These are phyloP conservation scores for Mormyrus proboscirostris DNA, from an alignment of 2,797 vertebrate genomes.

Conservation along the genomic window DNA sequence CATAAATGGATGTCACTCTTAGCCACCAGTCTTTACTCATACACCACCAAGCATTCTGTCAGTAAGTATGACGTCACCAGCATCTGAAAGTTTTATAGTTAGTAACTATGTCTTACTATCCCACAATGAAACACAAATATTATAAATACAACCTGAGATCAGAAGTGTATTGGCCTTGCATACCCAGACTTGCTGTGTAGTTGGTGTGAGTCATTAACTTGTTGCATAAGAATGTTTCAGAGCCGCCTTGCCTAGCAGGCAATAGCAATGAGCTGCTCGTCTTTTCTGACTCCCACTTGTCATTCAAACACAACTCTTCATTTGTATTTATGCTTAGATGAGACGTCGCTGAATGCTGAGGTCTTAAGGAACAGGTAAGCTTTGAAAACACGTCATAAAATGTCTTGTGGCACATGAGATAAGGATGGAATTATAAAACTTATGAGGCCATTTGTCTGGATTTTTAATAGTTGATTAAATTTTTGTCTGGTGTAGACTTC, in stretches of 20 bases:
- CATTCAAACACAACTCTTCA: conserved; percentile 1
- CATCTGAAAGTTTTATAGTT: background rate
- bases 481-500: background rate
- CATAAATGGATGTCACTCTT: background rate
- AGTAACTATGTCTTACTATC: background rate
- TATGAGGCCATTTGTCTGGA: background rate
- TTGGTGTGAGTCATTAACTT: background rate
- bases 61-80: background rate
- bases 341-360: background rate
- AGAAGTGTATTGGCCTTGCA: background rate
- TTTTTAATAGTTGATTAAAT: background rate
- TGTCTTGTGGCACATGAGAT: background rate
- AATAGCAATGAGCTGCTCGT: background rate
- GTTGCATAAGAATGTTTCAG: conserved; percentile 12
- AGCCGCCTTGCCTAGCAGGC: conserved; percentile 3
- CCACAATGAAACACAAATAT: background rate
- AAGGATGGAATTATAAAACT: background rate
- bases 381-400: background rate
- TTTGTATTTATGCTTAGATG: background rate
- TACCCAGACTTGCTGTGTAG: background rate
- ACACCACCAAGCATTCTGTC: background rate
- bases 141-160: background rate
- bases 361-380: background rate
- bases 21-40: background rate
- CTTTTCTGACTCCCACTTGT: background rate